Conservation (phyloP, 2,113 vertebrate genomes). For the Tiliqua scincoides region DNA sequence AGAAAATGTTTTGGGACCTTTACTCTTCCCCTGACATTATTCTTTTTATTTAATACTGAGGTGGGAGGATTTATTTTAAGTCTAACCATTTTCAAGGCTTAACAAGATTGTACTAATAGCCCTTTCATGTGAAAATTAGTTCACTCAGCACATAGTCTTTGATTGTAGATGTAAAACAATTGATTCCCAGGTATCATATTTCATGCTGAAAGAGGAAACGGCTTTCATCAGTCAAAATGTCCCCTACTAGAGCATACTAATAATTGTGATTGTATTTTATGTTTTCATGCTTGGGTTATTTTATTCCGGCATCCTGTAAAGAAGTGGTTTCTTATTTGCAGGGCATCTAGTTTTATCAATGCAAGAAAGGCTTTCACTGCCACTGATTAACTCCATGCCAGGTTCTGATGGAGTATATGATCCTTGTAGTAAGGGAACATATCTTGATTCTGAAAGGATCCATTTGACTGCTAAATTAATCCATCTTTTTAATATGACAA, state of each 20-base stretch:
- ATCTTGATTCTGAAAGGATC: slow-evolving; percentile 28
- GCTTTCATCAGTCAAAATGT: slow-evolving; percentile 31
- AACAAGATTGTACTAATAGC: not conserved
- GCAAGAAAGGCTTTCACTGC: not conserved
- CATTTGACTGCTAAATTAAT: slow-evolving; percentile 30
- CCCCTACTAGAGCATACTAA: not conserved
- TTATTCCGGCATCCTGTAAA: slow-evolving; percentile 23
- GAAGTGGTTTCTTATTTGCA: not conserved
- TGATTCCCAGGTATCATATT: slow-evolving; percentile 1
- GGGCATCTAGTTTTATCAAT: not conserved
- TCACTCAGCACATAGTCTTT: slow-evolving; percentile 24
- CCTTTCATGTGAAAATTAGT: slow-evolving; percentile 21
- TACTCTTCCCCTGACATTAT: not conserved
- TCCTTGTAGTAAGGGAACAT: not conserved
- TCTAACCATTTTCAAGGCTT: slow-evolving; percentile 19
- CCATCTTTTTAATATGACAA: not conserved
- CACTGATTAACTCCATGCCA: not conserved
- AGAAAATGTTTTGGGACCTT: not conserved
- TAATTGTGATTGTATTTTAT: slow-evolving; percentile 36
- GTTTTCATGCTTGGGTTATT: slow-evolving; percentile 12
- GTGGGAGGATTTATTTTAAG: slow-evolving; percentile 1
- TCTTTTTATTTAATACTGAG: not conserved
- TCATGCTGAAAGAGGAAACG: slow-evolving; percentile 10
- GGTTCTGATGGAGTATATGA: not conserved
- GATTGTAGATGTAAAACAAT: slow-evolving; percentile 13